phyloP scores from a whole-genome alignment of 2,113 vertebrate species.

The Dolichallabes microphthalmus region DNA sequence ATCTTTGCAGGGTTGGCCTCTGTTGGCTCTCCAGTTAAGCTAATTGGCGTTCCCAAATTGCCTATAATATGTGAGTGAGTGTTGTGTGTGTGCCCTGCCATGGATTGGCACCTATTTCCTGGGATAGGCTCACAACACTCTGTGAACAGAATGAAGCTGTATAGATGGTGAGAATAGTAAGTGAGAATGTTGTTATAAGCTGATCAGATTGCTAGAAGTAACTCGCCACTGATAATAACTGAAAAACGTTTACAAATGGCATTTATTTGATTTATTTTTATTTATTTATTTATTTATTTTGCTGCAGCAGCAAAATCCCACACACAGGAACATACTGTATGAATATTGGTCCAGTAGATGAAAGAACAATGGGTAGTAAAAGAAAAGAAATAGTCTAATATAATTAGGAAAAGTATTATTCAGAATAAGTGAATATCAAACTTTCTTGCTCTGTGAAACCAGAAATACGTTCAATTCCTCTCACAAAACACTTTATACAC shows the following conservation, averaged over 20 bases:
- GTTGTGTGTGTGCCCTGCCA: too few relatives aligned
- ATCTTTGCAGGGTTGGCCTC: too few relatives aligned
- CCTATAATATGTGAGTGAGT: too few relatives aligned
- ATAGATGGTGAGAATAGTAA: too few relatives aligned
- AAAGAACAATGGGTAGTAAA: neutral
- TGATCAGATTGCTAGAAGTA: neutral
- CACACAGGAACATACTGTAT: neutral
- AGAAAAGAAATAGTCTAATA: neutral
- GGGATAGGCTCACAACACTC: too few relatives aligned
- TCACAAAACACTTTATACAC: neutral
- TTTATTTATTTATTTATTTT: neutral
- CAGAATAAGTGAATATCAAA: neutral
- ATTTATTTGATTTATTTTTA: conserved; percentile 25
- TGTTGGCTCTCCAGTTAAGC: too few relatives aligned
- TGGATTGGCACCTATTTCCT: too few relatives aligned
- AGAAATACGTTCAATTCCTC: neutral
- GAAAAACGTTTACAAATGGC: neutral
- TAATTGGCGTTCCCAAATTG: too few relatives aligned
- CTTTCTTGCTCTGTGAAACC: neutral
- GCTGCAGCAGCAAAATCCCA: conserved; percentile 25
- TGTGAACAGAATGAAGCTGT: too few relatives aligned
- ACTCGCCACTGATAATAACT: neutral
- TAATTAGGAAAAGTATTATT: neutral
- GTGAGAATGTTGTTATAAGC: neutral
- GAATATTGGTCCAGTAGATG: neutral